phyloP scores from a whole-genome alignment of 2,113 vertebrate genomes.

The Oxyura jamaicensis region DNA sequence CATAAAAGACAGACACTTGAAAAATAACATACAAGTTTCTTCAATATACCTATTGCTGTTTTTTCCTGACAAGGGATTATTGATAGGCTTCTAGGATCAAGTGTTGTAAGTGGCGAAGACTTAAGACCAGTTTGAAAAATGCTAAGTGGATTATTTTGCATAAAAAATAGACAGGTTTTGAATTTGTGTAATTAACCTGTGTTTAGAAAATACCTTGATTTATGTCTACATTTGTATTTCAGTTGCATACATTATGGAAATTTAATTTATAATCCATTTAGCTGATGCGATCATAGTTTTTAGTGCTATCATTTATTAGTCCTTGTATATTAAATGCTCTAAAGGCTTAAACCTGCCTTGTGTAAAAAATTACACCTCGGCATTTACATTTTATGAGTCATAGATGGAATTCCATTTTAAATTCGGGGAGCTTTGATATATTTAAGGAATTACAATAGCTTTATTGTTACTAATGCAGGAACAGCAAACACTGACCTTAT shows the following conservation, averaged over 20 bases:
- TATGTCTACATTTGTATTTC: constrained; percentile 91
- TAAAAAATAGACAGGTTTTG: constrained; percentile 94
- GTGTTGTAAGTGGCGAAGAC: constrained; percentile 78
- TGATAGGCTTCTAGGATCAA: constrained; percentile 89
- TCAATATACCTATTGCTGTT: constrained; percentile 86
- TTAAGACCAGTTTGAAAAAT: constrained; percentile 83
- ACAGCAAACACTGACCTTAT: constrained; percentile 76
- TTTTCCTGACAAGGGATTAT: constrained; percentile 86
- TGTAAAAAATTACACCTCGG: constrained; percentile 82
- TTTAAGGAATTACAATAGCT: constrained; percentile 69
- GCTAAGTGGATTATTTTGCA: constrained; percentile 99
- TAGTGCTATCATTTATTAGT: constrained; percentile 97
- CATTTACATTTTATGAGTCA: constrained; percentile 95
- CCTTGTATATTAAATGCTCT: constrained; percentile 91
- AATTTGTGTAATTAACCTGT: constrained; percentile 97
- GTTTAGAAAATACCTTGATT: constrained; percentile 99
- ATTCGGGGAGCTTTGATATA: constrained; percentile 79
- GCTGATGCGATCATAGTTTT: constrained; percentile 96
- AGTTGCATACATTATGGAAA: constrained; percentile 98
- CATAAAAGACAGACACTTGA: constrained; percentile 91
- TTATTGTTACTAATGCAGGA: constrained; percentile 76
- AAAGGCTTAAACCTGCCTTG: constrained; percentile 85
- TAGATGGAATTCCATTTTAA: constrained; percentile 87
- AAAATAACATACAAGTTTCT: constrained; percentile 85
- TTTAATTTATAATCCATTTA: constrained; percentile 99